phyloP scores from a whole-genome alignment of 2,113 vertebrate species.

The Engystomops pustulosus region DNA sequence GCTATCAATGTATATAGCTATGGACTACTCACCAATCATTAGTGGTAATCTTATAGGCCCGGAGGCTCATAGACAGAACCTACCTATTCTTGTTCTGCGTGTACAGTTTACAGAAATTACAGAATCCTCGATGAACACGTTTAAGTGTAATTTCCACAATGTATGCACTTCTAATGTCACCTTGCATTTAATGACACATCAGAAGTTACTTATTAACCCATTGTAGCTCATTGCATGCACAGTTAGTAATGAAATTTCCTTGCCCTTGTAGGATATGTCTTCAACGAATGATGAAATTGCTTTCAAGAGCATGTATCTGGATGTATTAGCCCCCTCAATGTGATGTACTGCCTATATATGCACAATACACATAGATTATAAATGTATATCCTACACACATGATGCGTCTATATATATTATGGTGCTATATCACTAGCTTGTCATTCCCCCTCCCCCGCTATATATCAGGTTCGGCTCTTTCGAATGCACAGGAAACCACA shows the following conservation, averaged over 20 bases:
- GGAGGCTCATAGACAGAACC: too few relatives aligned
- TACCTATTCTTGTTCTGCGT: not conserved
- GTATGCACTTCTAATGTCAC: not conserved
- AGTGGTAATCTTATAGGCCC: too few relatives aligned
- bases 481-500: conserved; percentile 25
- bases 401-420: too few relatives aligned
- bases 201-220: conserved; percentile 21
- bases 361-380: too few relatives aligned
- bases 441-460: not conserved
- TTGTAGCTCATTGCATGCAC: not conserved
- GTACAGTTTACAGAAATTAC: not conserved
- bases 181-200: not conserved
- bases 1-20: too few relatives aligned
- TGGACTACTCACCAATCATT: too few relatives aligned
- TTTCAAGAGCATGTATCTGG: too few relatives aligned
- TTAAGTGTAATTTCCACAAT: not conserved
- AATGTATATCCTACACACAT: too few relatives aligned
- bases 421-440: too few relatives aligned
- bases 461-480: not conserved
- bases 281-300: too few relatives aligned
- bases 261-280: not conserved
- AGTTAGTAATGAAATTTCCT: not conserved
- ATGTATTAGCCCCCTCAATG: too few relatives aligned
- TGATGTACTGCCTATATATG: too few relatives aligned
- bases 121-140: not conserved